Evolutionary conservation across 1,140 invertebrate species (phyloP), one percentile per base, ranked within the genome.

Genomic region (Caenorhabditis inopinata): DNA sequence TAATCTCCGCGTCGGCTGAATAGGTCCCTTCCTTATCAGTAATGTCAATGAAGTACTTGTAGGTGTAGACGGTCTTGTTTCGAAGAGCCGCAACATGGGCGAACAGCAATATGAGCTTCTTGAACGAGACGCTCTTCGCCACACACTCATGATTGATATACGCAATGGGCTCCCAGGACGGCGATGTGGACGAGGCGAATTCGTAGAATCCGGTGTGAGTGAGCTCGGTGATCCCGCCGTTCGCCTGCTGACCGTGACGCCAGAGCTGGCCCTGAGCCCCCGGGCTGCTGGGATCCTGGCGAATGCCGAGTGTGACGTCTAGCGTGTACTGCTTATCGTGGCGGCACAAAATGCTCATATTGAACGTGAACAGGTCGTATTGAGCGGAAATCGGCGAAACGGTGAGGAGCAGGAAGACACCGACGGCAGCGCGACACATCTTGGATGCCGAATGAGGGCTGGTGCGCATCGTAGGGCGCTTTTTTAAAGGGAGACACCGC

Each of bases 11-110:
- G n/a, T n/a, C n/a, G n/a, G n/a, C n/a, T n/a, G n/a, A n/a, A n/a
- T n/a, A n/a, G n/a, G n/a, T n/a, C 38, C 38, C 38, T 7, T 5
- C 38, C 12, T 68, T 68, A 42, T 68, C 32, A 68, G 58, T 68
- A 18, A 68, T 68, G 38, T 68, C 58, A 29, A 68, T 18, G 32
- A 21, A 68, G 58, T 68, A 68, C n/a, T 38, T 35, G 32, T 68
- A 68, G 11, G 27, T 42, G n/a, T 68, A 68, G 11, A 23, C 21
- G 2, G 58, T 68, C 58, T 68, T 68, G 32, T 68, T 38, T 16
- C 58, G 25, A 29, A 68, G 25, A 21, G 58, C 58, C 32, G 58
- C 32, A 18, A 18, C 35, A 2, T 23, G 32, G 2, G 29, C 11
- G 1, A 68, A 68, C 12, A 11, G n/a, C 4, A 68, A n/a, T 9